Percentiles rank a stretch among this genome's conserved stretches.
These are phyloP conservation scores for Mallotus villosus DNA, from an alignment of 2,797 vertebrate genomes.

Conservation along the genomic window DNA sequence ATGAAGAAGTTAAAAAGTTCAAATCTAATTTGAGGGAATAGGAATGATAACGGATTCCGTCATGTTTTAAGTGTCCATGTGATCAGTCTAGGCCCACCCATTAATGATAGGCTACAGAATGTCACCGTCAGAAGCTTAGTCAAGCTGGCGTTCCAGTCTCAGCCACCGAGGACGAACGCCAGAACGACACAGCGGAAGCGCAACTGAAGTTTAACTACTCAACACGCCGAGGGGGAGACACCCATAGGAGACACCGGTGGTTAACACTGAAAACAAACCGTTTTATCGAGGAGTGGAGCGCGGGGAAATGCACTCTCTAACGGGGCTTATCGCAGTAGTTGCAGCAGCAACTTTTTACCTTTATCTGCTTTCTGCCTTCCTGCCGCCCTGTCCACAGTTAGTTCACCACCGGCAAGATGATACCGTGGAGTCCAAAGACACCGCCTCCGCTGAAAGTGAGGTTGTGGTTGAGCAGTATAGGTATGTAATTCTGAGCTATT, in stretches of 20 bases:
- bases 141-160: too few species aligned
- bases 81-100: too few species aligned
- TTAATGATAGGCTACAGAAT: too few species aligned
- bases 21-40: too few species aligned
- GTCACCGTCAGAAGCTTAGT: too few species aligned
- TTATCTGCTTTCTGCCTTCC: slow-evolving; percentile 82
- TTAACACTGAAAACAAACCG: background rate
- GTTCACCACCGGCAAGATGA: slow-evolving; percentile 5
- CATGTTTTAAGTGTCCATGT: too few species aligned
- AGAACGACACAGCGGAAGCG: too few species aligned
- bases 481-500: background rate
- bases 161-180: too few species aligned
- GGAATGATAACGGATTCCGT: too few species aligned
- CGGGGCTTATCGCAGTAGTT: slow-evolving; percentile 74
- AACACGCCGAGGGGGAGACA: too few species aligned
- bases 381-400: slow-evolving; percentile 68
- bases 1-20: too few species aligned
- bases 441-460: background rate
- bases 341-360: slow-evolving; percentile 78
- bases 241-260: too few species aligned
- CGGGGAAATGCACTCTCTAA: slow-evolving; percentile 75
- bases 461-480: slow-evolving; percentile 6
- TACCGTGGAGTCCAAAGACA: slow-evolving; percentile 7
- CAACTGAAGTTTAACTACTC: background rate
- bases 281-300: background rate